Conservation (phyloP, 2,888 invertebrate species). For the Syrista parreyssii region DNA sequence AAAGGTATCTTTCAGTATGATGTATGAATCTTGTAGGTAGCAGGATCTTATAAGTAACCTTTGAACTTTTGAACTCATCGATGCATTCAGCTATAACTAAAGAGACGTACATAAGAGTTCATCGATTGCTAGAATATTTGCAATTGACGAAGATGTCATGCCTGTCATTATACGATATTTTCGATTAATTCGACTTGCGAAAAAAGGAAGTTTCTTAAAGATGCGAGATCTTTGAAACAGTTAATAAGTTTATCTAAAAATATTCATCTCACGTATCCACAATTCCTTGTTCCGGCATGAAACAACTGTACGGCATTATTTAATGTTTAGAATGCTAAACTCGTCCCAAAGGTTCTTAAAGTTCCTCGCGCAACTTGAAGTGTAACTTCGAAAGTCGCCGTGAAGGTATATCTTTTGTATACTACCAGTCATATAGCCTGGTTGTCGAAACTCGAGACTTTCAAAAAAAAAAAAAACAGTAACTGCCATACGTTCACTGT, state of each 20-base stretch:
- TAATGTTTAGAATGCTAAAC: neutral
- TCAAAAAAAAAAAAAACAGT: constrained; percentile 8
- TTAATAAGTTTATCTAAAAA: neutral
- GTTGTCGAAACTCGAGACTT: neutral
- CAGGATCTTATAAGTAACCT: neutral
- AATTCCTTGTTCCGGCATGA: neutral
- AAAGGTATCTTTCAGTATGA: neutral
- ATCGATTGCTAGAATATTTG: neutral
- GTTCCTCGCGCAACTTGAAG: neutral
- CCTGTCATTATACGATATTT: neutral
- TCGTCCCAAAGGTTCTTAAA: neutral
- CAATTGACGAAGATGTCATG: neutral
- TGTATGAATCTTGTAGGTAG: neutral
- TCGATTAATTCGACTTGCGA: neutral
- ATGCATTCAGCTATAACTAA: neutral
- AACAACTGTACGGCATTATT: neutral
- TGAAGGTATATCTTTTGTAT: neutral
- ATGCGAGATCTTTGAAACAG: neutral
- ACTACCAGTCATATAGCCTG: neutral
- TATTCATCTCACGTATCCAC: neutral
- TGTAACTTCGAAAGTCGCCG: neutral
- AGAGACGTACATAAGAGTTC: neutral
- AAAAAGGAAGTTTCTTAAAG: neutral
- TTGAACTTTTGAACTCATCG: neutral
- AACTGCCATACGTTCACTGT: constrained; percentile 3